Evolutionary conservation across 2,113 vertebrate genomes (phyloP), one percentile per base, ranked within the genome.

Genomic region (Oncorhynchus mykiss): DNA sequence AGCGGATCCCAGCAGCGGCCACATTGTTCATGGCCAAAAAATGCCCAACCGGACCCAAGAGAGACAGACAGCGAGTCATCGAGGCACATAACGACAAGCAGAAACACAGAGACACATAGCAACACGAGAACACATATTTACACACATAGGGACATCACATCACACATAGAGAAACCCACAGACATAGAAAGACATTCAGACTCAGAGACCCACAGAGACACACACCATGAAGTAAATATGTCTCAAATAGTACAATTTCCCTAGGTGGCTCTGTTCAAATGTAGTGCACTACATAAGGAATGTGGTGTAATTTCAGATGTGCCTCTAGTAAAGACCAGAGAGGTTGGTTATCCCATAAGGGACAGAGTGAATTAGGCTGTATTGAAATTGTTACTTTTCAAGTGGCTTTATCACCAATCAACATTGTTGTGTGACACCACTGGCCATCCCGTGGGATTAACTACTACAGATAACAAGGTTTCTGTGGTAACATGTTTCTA

Each of bases 11-110:
- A 45, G 39, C 39, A 45, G 39, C 9, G 70, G 31, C 65, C 31
- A 49, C 84, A 87, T 92, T 88, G 86, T 92, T 92, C 90, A 92
- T 88, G 83, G 90, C 94, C 93, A 93, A 95, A 95, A 95, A 95
- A 96, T 27, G 93, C 91, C 78, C 90, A 92, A 87, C 81, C 27
- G 22, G 51, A 18, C 71, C 49, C 67, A 34, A 59, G 39, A 77
- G 70, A 72, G 49, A 59, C 64, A 67, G 13, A 11, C 14, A 71
- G 13, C 8, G 25, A 60, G 24, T 31, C 49, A 59, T 6, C 22
- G 34, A 60, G 1, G 54, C 31, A 69, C 9, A 69, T 12, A 69
- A 20, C 16, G 13, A 69, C 45, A 48, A 9, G 14, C 11, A 70
- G 69, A 49, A 22, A 48, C 20, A 70, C 69, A 70, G 5, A 68